phyloP scores from a whole-genome alignment of 2,113 vertebrate genomes.

The Morone saxatilis region DNA sequence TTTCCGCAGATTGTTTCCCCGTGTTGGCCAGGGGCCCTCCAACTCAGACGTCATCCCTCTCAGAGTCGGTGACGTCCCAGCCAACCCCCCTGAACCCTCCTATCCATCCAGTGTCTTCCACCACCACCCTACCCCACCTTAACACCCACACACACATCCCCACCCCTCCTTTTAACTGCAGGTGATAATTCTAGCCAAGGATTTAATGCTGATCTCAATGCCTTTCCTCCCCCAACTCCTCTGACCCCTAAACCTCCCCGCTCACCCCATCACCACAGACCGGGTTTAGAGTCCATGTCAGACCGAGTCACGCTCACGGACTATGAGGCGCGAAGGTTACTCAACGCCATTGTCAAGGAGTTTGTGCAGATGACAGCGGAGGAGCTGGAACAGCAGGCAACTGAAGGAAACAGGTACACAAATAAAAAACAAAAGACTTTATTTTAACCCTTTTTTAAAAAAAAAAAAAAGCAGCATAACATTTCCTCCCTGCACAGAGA shows the following conservation, averaged over 20 bases:
- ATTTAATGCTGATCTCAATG: conserved; percentile 47
- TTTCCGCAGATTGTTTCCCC: conserved; percentile 78
- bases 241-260: conserved; percentile 20
- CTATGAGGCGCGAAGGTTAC: conserved; percentile 90
- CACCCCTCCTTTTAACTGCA: conserved; percentile 42
- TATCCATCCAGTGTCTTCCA: conserved; percentile 11
- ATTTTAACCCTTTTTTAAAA: background rate
- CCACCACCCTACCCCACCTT: conserved; percentile 19
- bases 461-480: background rate
- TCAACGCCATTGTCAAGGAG: conserved; percentile 92
- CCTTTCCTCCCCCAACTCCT: background rate
- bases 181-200: conserved; percentile 33
- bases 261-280: conserved; percentile 76
- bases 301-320: conserved; percentile 88
- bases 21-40: conserved; percentile 70
- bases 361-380: conserved; percentile 92
- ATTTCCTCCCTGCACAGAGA: conserved; percentile 22
- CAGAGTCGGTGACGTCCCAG: conserved; percentile 60
- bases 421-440: background rate
- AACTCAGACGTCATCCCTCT: conserved; percentile 64
- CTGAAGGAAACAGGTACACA: conserved; percentile 91
- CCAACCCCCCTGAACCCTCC: background rate
- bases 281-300: conserved; percentile 86
- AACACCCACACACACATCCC: background rate
- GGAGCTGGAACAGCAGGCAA: conserved; percentile 88